Base-by-base conservation (phyloP, 2,888 invertebrate species). In the Temnothorax rugatulus region DNA sequence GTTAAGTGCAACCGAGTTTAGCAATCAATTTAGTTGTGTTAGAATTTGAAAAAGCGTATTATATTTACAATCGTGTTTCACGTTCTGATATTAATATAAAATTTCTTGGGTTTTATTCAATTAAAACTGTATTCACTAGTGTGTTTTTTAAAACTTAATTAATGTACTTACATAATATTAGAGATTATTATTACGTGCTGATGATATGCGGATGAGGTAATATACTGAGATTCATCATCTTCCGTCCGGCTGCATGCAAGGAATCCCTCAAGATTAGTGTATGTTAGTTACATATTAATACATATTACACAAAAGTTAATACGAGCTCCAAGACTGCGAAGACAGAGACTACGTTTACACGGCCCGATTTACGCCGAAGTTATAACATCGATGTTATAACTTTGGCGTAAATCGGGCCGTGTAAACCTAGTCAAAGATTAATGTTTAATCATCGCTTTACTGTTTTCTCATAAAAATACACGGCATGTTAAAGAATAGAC, bases 161-260 rank as follows among this genome's bases (percentile, higher is more conserved):
- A n/a, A n/a, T 57, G 9, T 64, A 86, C 90, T 90, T 88, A 90
- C 90, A 81, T 71, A 73, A 47, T 85, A 75, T 68, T 61, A 82
- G 44, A 66, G 69, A 87, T 41, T 82, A 74, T 71, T 83, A 83
- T 90, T 91, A 93, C 89, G 92, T 90, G 89, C 89, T 93, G 87
- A 92, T 89, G 91, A 92, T 89, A 89, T 91, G 90, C 86, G 91
- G 92, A 87, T 91, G 90, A 86, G 91, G 91, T 86, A 92, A 87
- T 91, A 92, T 91, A 90, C 91, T 91, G 91, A 92, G 90, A 88
- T 91, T 92, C 88, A 91, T 91, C 92, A 91, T 90, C 90, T 91
- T 93, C 90, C 89, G 88, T 94, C 94, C 93, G 89, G 94, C 95
- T 95, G 94, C 94, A 93, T 95, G 95, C 94, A 93, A 94, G 92